These are phyloP conservation scores for Tenualosa thibaudeaui DNA, from an alignment of 2,797 vertebrate species.

Conservation along the genomic window DNA sequence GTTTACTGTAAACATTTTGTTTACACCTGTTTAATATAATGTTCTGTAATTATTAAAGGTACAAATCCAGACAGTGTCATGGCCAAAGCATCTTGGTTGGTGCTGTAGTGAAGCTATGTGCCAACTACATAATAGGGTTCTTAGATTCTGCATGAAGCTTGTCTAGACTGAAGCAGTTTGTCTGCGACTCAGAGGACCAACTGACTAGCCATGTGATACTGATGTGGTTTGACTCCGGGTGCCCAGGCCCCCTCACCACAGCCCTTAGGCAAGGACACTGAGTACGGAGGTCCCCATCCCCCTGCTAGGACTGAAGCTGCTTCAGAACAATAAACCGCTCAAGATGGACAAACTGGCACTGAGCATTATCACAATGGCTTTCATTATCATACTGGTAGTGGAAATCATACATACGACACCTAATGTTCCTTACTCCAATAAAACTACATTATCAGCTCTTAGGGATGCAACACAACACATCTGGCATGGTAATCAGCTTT, in stretches of 20 bases:
- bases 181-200: background rate
- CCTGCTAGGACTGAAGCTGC: background rate
- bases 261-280: slow-evolving; percentile 3
- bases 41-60: background rate
- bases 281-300: background rate
- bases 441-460: background rate
- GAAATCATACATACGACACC: background rate
- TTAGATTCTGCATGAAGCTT: background rate
- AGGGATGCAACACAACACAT: background rate
- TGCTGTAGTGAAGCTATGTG: background rate
- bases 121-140: background rate
- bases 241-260: background rate
- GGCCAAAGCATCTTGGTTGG: background rate
- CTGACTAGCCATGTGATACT: background rate
- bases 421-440: background rate
- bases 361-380: background rate
- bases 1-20: background rate
- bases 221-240: background rate
- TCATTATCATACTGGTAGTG: background rate
- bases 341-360: background rate
- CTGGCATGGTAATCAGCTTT: background rate
- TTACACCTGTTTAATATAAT: background rate
- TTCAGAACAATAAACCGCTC: background rate
- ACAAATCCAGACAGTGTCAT: background rate
- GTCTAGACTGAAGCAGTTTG: background rate